Conservation (phyloP, 2,888 invertebrate species). For the Oscheius sp. region DNA sequence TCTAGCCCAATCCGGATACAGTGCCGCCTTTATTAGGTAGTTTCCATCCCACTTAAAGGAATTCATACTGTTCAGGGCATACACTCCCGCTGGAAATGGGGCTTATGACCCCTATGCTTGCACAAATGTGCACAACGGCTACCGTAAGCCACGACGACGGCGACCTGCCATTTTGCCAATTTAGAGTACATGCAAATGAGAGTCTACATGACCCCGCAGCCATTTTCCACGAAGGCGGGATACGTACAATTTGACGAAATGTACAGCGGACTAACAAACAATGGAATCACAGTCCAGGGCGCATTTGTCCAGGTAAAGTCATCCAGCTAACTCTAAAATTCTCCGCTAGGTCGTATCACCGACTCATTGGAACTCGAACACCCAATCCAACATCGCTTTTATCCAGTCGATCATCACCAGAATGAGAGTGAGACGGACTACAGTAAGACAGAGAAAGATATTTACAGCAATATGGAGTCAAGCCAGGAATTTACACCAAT, state of each 20-base stretch:
- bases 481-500: conserved; percentile 55
- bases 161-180: background rate
- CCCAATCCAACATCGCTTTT: conserved; percentile 1
- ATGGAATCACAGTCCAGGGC: background rate
- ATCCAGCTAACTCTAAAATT: background rate
- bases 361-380: background rate
- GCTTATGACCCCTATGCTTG: conserved; percentile 49
- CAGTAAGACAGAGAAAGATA: too few relatives aligned
- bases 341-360: conserved; percentile 11
- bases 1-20: conserved; percentile 40
- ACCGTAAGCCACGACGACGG: background rate
- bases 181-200: conserved; percentile 54
- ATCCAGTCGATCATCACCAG: background rate
- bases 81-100: conserved; percentile 54
- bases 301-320: conserved; percentile 10
- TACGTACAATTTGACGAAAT: conserved; percentile 31
- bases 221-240: conserved; percentile 23
- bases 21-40: conserved; percentile 36
- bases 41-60: background rate
- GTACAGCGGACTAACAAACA: conserved; percentile 22
- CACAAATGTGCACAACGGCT: conserved; percentile 50
- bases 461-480: background rate
- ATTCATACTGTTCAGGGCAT: conserved; percentile 39
- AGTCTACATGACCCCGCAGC: conserved; percentile 57
- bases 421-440: background rate